phyloP scores from a whole-genome alignment of 2,113 vertebrate genomes.

The Corapipo altera region DNA sequence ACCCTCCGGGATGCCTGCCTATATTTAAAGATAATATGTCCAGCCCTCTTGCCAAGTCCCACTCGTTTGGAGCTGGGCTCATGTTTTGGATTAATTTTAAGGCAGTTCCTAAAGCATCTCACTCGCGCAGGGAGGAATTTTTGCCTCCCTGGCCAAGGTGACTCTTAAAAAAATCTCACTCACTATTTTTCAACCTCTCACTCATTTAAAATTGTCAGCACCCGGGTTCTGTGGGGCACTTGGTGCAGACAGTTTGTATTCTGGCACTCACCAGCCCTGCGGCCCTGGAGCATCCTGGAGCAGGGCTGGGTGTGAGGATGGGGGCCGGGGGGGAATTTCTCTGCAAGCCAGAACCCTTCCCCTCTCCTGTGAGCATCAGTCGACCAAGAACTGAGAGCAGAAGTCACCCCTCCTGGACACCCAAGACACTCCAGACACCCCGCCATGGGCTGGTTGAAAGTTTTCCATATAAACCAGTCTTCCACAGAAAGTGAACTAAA shows the following conservation, averaged over 20 bases:
- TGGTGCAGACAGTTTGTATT: neutral
- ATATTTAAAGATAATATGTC: slow-evolving; percentile 48
- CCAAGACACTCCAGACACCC: neutral
- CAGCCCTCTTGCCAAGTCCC: slow-evolving; percentile 41
- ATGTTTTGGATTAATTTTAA: slow-evolving; percentile 56
- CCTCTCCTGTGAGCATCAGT: neutral
- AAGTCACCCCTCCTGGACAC: neutral
- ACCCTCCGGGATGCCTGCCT: slow-evolving; percentile 50
- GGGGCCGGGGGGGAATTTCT: accelerated
- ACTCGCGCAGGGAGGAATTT: neutral
- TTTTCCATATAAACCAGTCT: neutral
- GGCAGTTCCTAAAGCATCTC: slow-evolving; percentile 52
- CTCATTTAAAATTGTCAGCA: neutral
- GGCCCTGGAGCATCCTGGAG: neutral
- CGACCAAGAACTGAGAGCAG: neutral
- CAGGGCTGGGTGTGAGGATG: neutral
- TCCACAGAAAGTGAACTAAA: neutral
- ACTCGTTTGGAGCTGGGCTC: slow-evolving; percentile 36
- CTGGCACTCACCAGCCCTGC: neutral
- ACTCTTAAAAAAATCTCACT: slow-evolving; percentile 45
- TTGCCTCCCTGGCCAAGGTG: slow-evolving; percentile 42
- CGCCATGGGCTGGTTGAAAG: neutral
- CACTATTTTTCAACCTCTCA: slow-evolving; percentile 21
- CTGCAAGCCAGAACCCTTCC: neutral
- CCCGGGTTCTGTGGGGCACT: neutral